Base-by-base conservation (phyloP, 2,113 vertebrate species). In the Piaya cayana region DNA sequence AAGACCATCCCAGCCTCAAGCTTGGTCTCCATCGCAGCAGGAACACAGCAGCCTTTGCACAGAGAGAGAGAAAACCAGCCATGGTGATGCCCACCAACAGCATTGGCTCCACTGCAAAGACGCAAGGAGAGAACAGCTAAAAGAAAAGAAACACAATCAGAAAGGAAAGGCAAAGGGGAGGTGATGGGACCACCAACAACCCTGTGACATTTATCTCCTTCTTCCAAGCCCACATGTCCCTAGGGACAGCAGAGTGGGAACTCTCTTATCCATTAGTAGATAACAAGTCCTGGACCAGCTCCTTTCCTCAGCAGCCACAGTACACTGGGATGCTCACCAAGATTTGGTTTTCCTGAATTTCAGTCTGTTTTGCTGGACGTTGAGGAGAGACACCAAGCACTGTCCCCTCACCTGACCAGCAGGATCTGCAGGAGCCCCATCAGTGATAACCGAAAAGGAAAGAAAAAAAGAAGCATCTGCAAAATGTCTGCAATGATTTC, bases 381-480 rank as follows among this genome's bases (percentile, higher is more conserved):
- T 1, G 1, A 42, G 53, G 9, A 87, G 9, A 81, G 10, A 52
- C 62, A 68, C 42, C 30, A 39, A 64, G 36, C 56, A 29, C 27
- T 1, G 1, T 70, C 68, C n/a, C 63, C n/a, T 74, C 1, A 0
- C 23, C 47, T 11, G 15, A 30, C 36, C 29, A 10, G 9, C 39
- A 3, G 15, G 30, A 52, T 15, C 70, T 67, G 26, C 0, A 0
- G 12, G 75, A 32, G 19, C 39, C 3, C 0, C 1, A 65, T 7
- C 45, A 11, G 14, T 2, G 14, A 18, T 16, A 58, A 52, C 15
- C 8, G 1, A 37, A 25, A 39, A 49, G 27, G 34, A 21, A 32
- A 55, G 50, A 23, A 15, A 39, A 8, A 55, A 81, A 56, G n/a
- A 23, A 80, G 72, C 14, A 52, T 20, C 63, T 67, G 77, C 56